A percentile compares a stretch with the other conserved stretches of the same genome.
These are phyloP conservation scores for Lysiphlebus fabarum DNA, from an alignment of 1,140 invertebrate species.

Conservation along the genomic window DNA sequence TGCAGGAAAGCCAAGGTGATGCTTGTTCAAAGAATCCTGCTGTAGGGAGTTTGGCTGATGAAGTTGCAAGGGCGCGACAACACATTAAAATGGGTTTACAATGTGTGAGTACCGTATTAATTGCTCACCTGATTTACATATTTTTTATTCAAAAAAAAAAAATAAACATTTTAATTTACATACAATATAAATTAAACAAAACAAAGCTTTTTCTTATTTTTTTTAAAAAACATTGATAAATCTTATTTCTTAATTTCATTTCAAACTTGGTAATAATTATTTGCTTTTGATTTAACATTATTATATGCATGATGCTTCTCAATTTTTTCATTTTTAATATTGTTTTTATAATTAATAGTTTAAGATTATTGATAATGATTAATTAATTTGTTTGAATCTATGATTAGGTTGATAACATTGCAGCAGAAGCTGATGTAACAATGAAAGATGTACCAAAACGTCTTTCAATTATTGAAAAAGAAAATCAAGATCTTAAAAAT, in stretches of 20 bases:
- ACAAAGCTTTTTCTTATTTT: neutral
- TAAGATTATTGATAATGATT: conserved; percentile 6
- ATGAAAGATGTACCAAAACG: conserved; percentile 35
- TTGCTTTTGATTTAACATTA: too few relatives aligned
- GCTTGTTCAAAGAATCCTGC: conserved; percentile 40
- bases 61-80: conserved; percentile 59
- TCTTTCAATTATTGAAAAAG: conserved; percentile 46
- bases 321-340: too few relatives aligned
- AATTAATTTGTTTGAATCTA: neutral
- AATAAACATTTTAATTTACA: too few relatives aligned
- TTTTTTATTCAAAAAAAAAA: conserved; percentile 17
- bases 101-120: conserved; percentile 58
- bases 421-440: conserved; percentile 29
- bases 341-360: too few relatives aligned
- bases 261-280: too few relatives aligned
- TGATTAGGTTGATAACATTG: conserved; percentile 48
- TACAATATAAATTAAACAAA: too few relatives aligned
- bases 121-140: conserved; percentile 29
- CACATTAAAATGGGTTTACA: conserved; percentile 60
- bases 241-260: too few relatives aligned
- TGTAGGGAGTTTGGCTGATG: conserved; percentile 55
- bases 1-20: conserved; percentile 44
- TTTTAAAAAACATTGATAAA: conserved; percentile 3
- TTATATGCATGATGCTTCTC: too few relatives aligned
- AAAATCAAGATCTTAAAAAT: conserved; percentile 49